phyloP scores from a whole-genome alignment of 2,797 vertebrate genomes.

The Botia kubotai region DNA sequence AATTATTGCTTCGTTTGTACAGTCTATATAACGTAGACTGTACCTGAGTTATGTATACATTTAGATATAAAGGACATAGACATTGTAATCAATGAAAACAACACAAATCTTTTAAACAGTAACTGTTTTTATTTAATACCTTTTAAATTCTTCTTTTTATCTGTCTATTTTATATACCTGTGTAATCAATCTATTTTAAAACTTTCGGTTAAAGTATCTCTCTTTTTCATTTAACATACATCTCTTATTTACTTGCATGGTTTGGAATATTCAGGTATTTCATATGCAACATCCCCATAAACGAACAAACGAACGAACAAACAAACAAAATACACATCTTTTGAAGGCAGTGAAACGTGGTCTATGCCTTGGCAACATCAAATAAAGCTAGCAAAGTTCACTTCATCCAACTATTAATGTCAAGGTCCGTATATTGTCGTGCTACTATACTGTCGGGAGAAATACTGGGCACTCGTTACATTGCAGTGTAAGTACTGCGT shows the following conservation, averaged over 20 bases:
- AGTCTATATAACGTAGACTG: neutral
- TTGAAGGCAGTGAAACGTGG: constrained; percentile 85
- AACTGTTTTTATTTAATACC: constrained; percentile 92
- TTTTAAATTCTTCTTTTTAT: constrained; percentile 87
- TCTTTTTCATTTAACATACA: constrained; percentile 78
- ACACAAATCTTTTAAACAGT: constrained; percentile 88
- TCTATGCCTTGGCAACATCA: constrained; percentile 80
- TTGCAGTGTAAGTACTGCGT: constrained; percentile 18
- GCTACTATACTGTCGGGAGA: constrained; percentile 65
- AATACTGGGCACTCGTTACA: constrained; percentile 35
- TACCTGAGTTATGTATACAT: neutral
- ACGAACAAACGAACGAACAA: constrained; percentile 74
- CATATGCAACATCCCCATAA: constrained; percentile 77
- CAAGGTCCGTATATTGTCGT: constrained; percentile 57
- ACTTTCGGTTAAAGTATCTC: constrained; percentile 84
- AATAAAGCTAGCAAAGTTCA: constrained; percentile 77
- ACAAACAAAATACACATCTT: constrained; percentile 76
- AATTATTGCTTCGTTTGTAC: neutral
- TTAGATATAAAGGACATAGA: neutral
- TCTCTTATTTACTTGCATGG: constrained; percentile 68
- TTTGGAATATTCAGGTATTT: constrained; percentile 68
- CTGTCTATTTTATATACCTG: constrained; percentile 75
- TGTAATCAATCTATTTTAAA: constrained; percentile 70
- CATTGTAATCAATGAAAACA: constrained; percentile 69
- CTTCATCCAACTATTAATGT: constrained; percentile 61